Conservation (phyloP, 2,113 vertebrate genomes). For the Eclectus roratus region DNA sequence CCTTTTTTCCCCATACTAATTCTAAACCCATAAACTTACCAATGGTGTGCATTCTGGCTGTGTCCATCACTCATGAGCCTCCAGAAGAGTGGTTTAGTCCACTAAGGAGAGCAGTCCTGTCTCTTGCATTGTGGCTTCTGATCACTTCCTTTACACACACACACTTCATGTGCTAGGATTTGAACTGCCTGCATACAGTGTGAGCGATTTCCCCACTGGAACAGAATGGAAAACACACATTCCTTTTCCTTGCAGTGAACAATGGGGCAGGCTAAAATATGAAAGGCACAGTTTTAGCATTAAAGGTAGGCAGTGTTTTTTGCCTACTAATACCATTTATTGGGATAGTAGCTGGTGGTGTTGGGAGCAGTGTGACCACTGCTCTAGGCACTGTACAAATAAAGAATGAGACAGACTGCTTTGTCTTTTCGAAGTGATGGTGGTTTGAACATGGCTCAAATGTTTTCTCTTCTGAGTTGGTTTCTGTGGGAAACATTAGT, state of each 20-base stretch:
- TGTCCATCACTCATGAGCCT: neutral
- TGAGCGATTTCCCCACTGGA: neutral
- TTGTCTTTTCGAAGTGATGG: neutral
- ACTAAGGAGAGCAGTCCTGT: neutral
- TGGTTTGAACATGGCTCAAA: neutral
- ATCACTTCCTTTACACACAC: neutral
- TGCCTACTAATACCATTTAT: neutral
- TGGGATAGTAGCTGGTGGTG: neutral
- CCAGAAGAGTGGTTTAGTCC: neutral
- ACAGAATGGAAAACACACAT: neutral
- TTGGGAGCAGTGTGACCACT: neutral
- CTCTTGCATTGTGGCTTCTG: neutral
- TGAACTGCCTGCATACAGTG: neutral
- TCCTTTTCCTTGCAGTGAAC: neutral
- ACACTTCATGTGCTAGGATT: accelerated
- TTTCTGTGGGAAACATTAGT: slow-evolving; percentile 4
- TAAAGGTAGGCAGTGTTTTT: neutral
- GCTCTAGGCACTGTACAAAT: neutral
- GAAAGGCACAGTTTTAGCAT: neutral
- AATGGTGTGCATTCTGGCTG: neutral
- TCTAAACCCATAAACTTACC: neutral
- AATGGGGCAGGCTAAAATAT: neutral
- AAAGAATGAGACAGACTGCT: neutral
- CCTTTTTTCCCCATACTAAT: neutral
- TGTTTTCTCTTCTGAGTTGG: neutral